Evolutionary conservation across 2,113 vertebrate species (phyloP).

Genomic region (Neogale vison): DNA sequence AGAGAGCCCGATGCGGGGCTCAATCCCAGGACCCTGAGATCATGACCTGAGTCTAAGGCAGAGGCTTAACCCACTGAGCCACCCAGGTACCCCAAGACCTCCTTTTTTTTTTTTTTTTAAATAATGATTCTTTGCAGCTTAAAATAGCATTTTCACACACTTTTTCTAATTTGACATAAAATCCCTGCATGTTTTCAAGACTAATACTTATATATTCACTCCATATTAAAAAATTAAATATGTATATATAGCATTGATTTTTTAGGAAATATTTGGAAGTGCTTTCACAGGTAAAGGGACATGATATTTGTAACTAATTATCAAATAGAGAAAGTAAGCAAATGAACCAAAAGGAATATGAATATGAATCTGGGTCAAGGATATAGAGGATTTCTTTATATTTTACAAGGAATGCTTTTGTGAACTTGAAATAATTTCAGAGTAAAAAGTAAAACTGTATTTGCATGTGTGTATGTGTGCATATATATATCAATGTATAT

Average conservation of each 20-base stretch:
- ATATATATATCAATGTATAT: too few species aligned
- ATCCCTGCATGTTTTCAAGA: neutral
- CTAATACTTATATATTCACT: neutral
- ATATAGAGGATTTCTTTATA: neutral
- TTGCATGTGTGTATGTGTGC: neutral
- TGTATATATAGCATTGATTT: neutral
- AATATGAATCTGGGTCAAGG: neutral
- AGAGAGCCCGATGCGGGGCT: too few species aligned
- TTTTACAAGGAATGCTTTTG: neutral
- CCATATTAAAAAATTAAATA: neutral
- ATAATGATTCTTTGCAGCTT: neutral
- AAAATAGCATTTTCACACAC: neutral
- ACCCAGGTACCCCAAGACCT: too few species aligned
- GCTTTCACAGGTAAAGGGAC: neutral
- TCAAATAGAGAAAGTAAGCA: neutral
- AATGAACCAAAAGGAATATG: neutral
- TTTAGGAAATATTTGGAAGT: neutral
- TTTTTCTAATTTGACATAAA: constrained; percentile 20
- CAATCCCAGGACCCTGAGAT: too few species aligned
- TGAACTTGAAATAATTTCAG: constrained; percentile 6
- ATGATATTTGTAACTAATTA: neutral
- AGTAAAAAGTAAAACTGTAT: neutral
- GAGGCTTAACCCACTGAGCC: too few species aligned
- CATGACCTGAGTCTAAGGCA: too few species aligned
- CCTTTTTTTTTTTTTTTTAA: neutral